These are phyloP conservation scores for Amphiprion ocellaris DNA, from an alignment of 2,113 vertebrate genomes.

Conservation along the genomic window DNA sequence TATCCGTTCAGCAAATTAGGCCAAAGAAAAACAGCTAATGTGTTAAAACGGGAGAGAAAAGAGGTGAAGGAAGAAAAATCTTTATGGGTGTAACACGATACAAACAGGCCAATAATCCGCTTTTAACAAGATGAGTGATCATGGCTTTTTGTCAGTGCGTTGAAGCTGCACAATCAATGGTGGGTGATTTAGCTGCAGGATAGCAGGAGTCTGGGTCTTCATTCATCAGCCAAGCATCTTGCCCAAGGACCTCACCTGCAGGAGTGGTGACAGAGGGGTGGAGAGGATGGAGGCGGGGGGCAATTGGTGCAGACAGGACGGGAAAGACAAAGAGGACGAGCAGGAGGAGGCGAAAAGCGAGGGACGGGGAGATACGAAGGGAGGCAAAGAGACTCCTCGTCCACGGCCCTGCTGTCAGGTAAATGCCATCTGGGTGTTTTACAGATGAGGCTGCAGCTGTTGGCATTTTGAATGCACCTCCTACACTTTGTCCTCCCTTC, in stretches of 20 bases:
- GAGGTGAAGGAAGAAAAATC: constrained; percentile 66
- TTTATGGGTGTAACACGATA: constrained; percentile 81
- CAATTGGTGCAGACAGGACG: constrained; percentile 35
- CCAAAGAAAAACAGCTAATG: constrained; percentile 73
- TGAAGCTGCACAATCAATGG: constrained; percentile 83
- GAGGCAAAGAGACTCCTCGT: constrained; percentile 31
- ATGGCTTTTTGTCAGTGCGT: constrained; percentile 79
- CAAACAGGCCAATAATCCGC: constrained; percentile 84
- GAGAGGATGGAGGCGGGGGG: constrained; percentile 20
- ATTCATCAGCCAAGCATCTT: constrained; percentile 71
- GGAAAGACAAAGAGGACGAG: constrained; percentile 45
- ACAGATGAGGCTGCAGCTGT: constrained; percentile 68
- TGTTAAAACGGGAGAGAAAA: constrained; percentile 60
- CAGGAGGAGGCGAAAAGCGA: constrained; percentile 7
- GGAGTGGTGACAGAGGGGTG: constrained; percentile 20
- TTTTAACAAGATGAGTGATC: constrained; percentile 87
- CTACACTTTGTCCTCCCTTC: constrained; percentile 53
- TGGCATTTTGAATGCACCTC: constrained; percentile 70
- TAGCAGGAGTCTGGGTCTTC: constrained; percentile 57
- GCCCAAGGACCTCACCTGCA: constrained; percentile 56
- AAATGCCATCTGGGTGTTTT: constrained; percentile 76
- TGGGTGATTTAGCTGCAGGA: constrained; percentile 79
- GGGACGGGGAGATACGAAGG: constrained; percentile 23
- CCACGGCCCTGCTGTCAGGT: constrained; percentile 68
- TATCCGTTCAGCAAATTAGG: constrained; percentile 71